Evolutionary conservation across 2,113 vertebrate genomes (phyloP).

Genomic region (Diadophis punctatus): DNA sequence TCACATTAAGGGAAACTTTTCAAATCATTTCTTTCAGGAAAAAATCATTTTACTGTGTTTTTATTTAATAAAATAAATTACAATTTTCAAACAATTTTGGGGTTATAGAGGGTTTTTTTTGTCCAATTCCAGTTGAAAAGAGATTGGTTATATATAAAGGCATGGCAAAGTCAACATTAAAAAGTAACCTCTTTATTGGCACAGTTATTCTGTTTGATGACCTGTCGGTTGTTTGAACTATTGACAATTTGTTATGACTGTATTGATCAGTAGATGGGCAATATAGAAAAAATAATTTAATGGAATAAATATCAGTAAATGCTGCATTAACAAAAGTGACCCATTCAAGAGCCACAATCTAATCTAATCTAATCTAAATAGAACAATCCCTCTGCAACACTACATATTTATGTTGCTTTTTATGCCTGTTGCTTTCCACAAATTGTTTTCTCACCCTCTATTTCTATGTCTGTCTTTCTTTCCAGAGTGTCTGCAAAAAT

Average conservation of each 20-base stretch:
- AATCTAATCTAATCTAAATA: background rate
- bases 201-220: conserved; percentile 10
- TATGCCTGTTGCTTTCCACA: background rate
- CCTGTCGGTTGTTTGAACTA: conserved; percentile 6
- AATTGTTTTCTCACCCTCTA: background rate
- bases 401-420: background rate
- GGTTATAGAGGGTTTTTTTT: background rate
- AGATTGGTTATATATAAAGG: background rate
- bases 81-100: background rate
- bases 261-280: background rate
- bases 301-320: background rate
- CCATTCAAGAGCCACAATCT: background rate
- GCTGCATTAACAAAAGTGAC: background rate
- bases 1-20: background rate
- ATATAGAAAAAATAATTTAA: background rate
- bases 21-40: background rate
- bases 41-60: background rate
- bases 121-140: background rate
- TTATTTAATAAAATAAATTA: background rate
- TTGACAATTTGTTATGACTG: background rate
- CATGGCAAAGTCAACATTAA: background rate
- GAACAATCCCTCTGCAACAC: background rate
- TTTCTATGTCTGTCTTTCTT: conserved; percentile 44
- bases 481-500: conserved; percentile 90
- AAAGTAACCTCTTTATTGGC: conserved; percentile 12